A percentile compares a stretch with the other conserved stretches of the same genome.
Evolutionary conservation across 2,797 vertebrate genomes (phyloP).

Genomic region (Mus caroli): DNA sequence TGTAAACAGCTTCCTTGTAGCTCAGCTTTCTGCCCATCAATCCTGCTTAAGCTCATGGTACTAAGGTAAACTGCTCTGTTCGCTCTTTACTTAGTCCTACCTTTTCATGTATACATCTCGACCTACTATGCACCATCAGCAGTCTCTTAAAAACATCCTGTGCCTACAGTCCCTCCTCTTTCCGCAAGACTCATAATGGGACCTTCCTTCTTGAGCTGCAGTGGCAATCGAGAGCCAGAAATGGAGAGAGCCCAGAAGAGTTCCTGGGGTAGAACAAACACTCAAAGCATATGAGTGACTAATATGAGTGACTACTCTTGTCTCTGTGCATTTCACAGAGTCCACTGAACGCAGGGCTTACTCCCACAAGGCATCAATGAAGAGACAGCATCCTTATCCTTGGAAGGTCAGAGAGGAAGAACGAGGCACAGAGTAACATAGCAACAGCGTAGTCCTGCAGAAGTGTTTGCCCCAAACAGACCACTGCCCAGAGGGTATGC

Average conservation of each 20-base stretch:
- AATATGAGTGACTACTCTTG: neutral
- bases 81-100: neutral
- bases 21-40: neutral
- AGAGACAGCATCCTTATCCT: neutral
- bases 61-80: neutral
- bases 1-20: neutral
- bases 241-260: neutral
- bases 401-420: slow-evolving; percentile 5
- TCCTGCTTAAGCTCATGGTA: neutral
- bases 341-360: neutral
- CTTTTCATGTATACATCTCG: neutral
- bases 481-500: neutral
- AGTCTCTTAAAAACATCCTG: neutral
- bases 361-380: neutral
- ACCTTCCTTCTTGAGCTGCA: neutral
- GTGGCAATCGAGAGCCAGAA: neutral
- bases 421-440: neutral
- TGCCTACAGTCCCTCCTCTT: neutral
- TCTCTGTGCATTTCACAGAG: neutral
- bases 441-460: neutral
- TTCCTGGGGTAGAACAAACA: neutral
- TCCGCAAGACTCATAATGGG: neutral
- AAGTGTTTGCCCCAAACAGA: neutral
- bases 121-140: neutral
- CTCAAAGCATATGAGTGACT: neutral